Evolutionary conservation across 2,888 invertebrate genomes (phyloP), one percentile per base, ranked within the genome.

Genomic region (Cheilosia scutellata): DNA sequence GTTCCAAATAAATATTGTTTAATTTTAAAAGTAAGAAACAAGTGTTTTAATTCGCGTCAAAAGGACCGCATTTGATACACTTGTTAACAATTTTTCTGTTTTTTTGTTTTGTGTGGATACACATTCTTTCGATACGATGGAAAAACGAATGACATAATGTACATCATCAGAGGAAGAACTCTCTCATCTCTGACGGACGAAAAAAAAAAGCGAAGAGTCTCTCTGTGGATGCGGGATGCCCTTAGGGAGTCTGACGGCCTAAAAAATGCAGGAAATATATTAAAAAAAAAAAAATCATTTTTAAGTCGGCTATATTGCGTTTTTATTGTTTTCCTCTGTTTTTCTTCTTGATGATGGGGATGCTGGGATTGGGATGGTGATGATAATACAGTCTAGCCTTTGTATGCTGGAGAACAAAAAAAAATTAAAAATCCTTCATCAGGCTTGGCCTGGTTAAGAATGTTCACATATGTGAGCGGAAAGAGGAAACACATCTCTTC

Each of bases 91-190:
- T 80, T 87, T 65, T 53, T 63, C 51, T 42, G 44, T 74, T 60
- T 40, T 47, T 62, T 16, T 25, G n/a, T 16, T 40, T 72, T 7
- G 44, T 9, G 27, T 5, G 75, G 47, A 44, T 57, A 42, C 57
- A 51, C 44, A 40, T 55, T 47, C 55, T 20, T 44, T 68, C 20
- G 57, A 40, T 42, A 44, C 55, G 70, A 63, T 44, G 70, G 65
- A 76, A 82, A 83, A 83, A 72, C 74, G 75, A 76, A 86, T 82
- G 86, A 87, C 87, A 87, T 87, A 87, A 87, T 87, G 82, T 87
- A 82, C 87, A 87, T 87, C 86, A 87, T 82, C 82, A 87, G 77
- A 82, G 58, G 70, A 74, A 49, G 57, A 47, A 55, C 63, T 75
- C 62, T 72, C 57, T 62, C 78, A 79, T 72, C 72, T 72, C 63